A percentile compares a stretch with the other conserved stretches of the same genome.
Conservation (phyloP, 1,140 invertebrate species). For the Panonychus citri region DNA sequence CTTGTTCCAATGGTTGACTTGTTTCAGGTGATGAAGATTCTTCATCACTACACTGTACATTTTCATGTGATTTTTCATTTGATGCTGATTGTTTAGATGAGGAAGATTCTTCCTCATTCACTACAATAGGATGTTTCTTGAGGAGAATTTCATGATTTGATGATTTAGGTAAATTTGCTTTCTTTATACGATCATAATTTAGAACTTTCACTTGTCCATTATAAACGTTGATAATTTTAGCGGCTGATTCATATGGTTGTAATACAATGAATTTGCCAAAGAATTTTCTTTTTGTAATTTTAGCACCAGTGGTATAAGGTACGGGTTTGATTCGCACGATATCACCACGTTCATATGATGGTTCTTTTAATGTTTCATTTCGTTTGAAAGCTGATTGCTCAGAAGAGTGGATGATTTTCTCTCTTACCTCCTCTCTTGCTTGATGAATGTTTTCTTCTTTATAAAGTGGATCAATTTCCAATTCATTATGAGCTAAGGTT, state of each 20-base stretch:
- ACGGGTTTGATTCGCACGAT: neutral
- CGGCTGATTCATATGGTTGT: neutral
- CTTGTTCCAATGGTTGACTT: too few species aligned
- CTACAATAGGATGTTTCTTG: too few species aligned
- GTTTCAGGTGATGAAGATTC: too few species aligned
- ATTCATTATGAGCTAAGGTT: too few species aligned
- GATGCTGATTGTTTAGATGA: too few species aligned
- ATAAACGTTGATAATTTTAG: neutral
- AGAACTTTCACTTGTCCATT: neutral
- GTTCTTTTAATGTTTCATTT: neutral
- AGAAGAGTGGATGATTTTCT: neutral
- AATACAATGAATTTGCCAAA: neutral
- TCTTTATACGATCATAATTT: neutral
- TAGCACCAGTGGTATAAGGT: neutral
- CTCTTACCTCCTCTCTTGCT: neutral
- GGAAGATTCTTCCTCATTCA: too few species aligned
- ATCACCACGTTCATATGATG: neutral
- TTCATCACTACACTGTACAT: too few species aligned
- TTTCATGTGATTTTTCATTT: too few species aligned
- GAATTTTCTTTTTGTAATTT: neutral
- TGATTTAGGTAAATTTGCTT: too few species aligned
- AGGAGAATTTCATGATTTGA: too few species aligned
- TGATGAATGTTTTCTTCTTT: neutral
- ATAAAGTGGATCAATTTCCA: too few species aligned
- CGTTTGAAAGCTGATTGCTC: neutral